Base-by-base conservation (phyloP, 2,113 vertebrate species). In the Sinocyclocheilus grahami region DNA sequence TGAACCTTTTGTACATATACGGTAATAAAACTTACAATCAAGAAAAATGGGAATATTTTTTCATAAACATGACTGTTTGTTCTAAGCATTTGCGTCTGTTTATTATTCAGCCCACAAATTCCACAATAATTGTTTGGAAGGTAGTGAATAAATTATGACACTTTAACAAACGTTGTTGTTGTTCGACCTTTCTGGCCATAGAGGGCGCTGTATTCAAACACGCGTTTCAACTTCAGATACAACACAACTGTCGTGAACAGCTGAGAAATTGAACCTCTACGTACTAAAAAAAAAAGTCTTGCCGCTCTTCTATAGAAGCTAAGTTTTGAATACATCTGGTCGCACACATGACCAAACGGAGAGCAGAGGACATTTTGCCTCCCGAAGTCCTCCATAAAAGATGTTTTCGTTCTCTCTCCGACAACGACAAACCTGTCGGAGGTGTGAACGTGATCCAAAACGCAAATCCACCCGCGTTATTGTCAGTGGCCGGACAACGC, bases 321-420 rank as follows among this genome's bases (percentile, higher is more conserved):
- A 24, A 8, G 51, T 3, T 48, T 12, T 48, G 42, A 8, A 42
- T 42, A 9, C 42, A 8, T 42, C 8, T 82, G 20, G 5, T 53
- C n/a, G 69, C 60, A 81, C 22, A 65, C 0, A 95, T 94, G 95
- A 90, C 91, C 46, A 95, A 96, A 85, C 92, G 95, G 51, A 90
- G 88, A 3, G 87, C 92, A 0, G 94, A 95, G 30, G 78, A 89
- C 42, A 5, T 33, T 0, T 65, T 90, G 71, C 60, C 89, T 30
- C 83, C 75, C 48, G 88, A 90, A 14, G 39, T 75, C 24, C 89
- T 92, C 22, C 86, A 85, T 3, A 95, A 94, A 85, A 91, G 71
- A 78, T 87, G 86, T n/a, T 58, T 33, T 27, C 76, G 82, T 9
- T 60, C 87, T 0, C 67, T 88, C 0, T 84, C 67, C 72, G 27